Conservation (phyloP, 2,888 invertebrate species). For the Cephus spinipes region DNA sequence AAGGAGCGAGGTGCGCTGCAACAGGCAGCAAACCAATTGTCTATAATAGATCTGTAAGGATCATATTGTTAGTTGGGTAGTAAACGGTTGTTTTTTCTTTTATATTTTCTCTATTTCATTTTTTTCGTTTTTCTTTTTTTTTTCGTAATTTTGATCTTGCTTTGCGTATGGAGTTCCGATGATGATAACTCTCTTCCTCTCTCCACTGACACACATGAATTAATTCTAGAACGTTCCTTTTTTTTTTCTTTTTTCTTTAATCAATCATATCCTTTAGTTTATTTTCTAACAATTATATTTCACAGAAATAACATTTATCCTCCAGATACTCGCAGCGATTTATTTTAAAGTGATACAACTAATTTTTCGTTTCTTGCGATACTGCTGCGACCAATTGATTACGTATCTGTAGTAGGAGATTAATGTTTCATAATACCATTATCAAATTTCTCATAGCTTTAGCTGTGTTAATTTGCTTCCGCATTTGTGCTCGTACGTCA, state of each 20-base stretch:
- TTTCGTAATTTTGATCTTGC: background rate
- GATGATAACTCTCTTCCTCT: background rate
- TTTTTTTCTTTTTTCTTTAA: too few relatives aligned
- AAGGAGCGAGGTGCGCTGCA: constrained; percentile 11
- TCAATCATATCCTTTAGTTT: background rate
- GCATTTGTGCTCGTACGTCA: background rate
- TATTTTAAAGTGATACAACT: background rate
- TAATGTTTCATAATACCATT: background rate
- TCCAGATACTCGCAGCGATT: background rate
- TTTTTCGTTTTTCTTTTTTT: background rate
- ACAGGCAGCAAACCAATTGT: constrained; percentile 10
- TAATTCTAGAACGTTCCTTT: background rate
- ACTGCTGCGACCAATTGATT: background rate
- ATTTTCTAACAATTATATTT: background rate
- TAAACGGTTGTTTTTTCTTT: constrained; percentile 15
- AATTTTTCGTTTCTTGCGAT: background rate
- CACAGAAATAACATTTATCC: background rate
- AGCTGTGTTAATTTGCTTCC: background rate
- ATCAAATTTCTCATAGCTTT: background rate
- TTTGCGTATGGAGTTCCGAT: background rate
- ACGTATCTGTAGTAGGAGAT: background rate
- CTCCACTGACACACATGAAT: background rate
- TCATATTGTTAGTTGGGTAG: constrained; percentile 14
- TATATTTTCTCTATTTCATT: constrained; percentile 11
- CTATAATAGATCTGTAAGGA: constrained; percentile 12